phyloP scores from a whole-genome alignment of 1,140 invertebrate species.

The Daktulosphaira vitifoliae region DNA sequence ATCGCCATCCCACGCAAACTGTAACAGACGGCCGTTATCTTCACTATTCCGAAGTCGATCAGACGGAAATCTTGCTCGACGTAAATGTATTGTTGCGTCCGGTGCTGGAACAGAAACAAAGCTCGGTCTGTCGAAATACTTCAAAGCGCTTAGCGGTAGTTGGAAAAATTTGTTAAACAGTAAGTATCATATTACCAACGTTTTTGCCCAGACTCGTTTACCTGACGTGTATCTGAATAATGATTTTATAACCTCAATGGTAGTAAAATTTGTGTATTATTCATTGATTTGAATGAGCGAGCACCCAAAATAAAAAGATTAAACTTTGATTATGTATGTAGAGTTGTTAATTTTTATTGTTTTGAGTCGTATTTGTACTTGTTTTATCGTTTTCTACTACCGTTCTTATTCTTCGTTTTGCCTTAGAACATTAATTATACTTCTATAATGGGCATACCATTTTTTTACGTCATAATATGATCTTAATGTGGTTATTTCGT shows the following conservation, averaged over 20 bases:
- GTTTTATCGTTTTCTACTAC: background rate
- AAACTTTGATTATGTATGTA: background rate
- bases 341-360: conserved; percentile 15
- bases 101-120: background rate
- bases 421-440: too few relatives aligned
- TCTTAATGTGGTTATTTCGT: too few relatives aligned
- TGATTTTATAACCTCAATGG: too few relatives aligned
- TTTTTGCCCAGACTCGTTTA: background rate
- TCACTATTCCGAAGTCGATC: conserved; percentile 19
- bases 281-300: background rate
- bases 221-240: background rate
- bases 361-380: background rate
- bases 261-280: too few relatives aligned
- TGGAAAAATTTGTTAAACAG: conserved; percentile 48
- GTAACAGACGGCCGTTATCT: background rate
- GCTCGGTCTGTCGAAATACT: conserved; percentile 26
- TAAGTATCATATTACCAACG: conserved; percentile 41
- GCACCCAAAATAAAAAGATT: conserved; percentile 16
- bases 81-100: background rate
- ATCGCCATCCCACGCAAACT: background rate
- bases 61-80: conserved; percentile 3
- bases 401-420: too few relatives aligned
- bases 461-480: too few relatives aligned
- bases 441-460: too few relatives aligned
- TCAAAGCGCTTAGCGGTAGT: conserved; percentile 41